These are phyloP conservation scores for Zosterops hypoxanthus DNA, from an alignment of 2,113 vertebrate genomes.

Conservation along the genomic window DNA sequence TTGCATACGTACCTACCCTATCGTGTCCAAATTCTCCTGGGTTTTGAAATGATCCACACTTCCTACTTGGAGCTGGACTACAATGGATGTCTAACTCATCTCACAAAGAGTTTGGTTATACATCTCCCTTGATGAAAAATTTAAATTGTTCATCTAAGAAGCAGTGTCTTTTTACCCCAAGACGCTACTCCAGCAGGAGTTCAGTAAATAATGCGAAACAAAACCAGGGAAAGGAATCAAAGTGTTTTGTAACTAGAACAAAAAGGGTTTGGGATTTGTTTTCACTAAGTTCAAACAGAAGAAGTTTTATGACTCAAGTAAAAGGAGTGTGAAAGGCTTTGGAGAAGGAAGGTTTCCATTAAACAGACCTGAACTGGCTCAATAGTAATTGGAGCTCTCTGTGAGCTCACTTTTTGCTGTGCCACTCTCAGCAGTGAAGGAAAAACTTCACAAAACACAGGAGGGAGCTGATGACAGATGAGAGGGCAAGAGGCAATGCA, in stretches of 20 bases:
- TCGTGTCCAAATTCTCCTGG: neutral
- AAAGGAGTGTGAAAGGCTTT: neutral
- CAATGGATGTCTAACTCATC: conserved; percentile 16
- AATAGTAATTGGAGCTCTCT: conserved; percentile 2
- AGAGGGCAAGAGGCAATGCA: neutral
- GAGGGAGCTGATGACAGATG: conserved; percentile 1
- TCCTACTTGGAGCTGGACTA: neutral
- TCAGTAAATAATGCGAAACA: neutral
- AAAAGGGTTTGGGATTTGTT: neutral
- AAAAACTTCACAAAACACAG: conserved; percentile 1
- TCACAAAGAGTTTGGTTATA: neutral
- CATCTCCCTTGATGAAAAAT: conserved; percentile 37
- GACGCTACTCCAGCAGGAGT: neutral
- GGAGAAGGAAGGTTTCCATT: conserved; percentile 57
- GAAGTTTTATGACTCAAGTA: neutral
- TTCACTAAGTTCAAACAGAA: conserved; percentile 28
- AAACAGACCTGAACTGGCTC: conserved; percentile 18
- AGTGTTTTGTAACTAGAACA: neutral
- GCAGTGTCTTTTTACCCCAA: conserved; percentile 40
- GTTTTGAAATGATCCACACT: neutral
- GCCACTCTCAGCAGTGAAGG: neutral
- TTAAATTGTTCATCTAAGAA: neutral
- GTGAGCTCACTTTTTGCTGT: conserved; percentile 14
- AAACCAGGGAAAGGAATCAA: conserved; percentile 6
- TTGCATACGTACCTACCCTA: neutral